These are phyloP conservation scores for Papilio helenus DNA, from an alignment of 1,140 invertebrate species.

Conservation along the genomic window DNA sequence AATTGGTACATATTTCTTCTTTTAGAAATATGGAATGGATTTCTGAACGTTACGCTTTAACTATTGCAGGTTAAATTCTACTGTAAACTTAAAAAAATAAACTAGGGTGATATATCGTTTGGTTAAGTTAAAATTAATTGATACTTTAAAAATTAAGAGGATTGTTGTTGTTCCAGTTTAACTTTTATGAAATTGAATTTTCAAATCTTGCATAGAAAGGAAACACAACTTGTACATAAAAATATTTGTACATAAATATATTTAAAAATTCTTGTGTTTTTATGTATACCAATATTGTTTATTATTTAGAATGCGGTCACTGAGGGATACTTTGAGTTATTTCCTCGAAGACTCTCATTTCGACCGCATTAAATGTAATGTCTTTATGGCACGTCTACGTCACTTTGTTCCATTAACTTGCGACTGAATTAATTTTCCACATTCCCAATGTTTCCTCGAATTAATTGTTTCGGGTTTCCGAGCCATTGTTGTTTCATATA, in stretches of 20 bases:
- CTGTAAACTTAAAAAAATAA: no score
- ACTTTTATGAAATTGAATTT: no score
- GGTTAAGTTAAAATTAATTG: no score
- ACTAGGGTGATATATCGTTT: no score
- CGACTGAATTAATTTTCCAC: background rate
- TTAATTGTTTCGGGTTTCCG: background rate
- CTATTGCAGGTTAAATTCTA: no score
- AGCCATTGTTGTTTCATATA: background rate
- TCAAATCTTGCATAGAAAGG: background rate
- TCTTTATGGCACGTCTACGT: conserved; percentile 11
- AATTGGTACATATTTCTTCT: background rate
- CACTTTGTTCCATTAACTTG: conserved; percentile 17
- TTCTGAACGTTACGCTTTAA: no score
- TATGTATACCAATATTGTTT: background rate
- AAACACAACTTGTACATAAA: background rate
- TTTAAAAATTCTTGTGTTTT: background rate
- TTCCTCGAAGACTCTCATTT: background rate
- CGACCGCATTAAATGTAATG: conserved; percentile 20
- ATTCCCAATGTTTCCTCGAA: conserved; percentile 14
- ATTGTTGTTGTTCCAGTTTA: no score
- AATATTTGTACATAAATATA: no score
- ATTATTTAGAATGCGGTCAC: background rate
- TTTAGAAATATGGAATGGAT: background rate
- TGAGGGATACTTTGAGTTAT: background rate
- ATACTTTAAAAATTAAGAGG: no score